Base-by-base conservation (phyloP, 2,113 vertebrate species). In the Azemiops feae region DNA sequence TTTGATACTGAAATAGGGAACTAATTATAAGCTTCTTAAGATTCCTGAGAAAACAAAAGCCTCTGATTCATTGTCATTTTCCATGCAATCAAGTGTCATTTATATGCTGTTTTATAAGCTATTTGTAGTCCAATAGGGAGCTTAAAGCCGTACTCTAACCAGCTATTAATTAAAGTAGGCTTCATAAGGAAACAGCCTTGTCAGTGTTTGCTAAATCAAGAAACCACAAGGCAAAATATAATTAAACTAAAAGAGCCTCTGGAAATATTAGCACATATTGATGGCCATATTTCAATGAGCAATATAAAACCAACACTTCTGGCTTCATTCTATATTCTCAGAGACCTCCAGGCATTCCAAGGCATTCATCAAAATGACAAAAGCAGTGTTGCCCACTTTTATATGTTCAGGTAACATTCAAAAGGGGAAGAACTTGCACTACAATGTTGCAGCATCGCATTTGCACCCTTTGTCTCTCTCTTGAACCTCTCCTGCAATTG, bases 131-230 rank as follows among this genome's bases (percentile, higher is more conserved):
- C 10, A 54, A 69, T 89, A 91, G 4, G 0, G 47, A 92, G 0
- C 64, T 90, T n/a, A 23, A 0, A 91, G 91, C 18, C 20, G 86
- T 92, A 1, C 88, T 91, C 93, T 93, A 74, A 54, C 58, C 91
- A 94, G 91, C 1, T 93, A 93, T 87, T 92, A 91, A 69, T 92
- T 90, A 91, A 34, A 91, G 0, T 0, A 90, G 0, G 55, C 55
- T 91, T 91, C 88, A 74, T 53, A 87, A 39, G 3, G 52, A 93
- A 95, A 22, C 0, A 92, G 85, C 3, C 45, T 92, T 95, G 86
- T 30, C 93, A 52, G 55, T 93, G 43, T 69, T 94, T 20, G 23
- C 0, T 93, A 85, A 94, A 93, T 93, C 90, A 92, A 94, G 89
- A 43, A 87, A 85, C 1, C 39, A 7, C 86, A 88, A 85, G 23